phyloP scores from a whole-genome alignment of 2,888 invertebrate species.

The Furcula furcula region DNA sequence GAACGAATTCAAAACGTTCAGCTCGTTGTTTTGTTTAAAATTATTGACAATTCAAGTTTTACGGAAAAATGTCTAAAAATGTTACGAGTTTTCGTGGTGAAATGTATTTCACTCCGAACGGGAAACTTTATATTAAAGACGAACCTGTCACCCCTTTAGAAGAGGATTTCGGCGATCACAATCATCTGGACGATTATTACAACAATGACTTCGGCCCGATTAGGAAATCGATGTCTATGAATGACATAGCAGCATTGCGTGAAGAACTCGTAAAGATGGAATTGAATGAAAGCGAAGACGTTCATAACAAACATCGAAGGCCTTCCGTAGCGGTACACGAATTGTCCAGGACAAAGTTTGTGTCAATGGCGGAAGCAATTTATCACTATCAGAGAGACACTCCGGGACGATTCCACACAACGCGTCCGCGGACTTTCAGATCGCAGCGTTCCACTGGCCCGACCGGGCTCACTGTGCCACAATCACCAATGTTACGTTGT shows the following conservation, averaged over 20 bases:
- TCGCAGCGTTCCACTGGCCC: constrained; percentile 39
- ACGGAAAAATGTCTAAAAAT: constrained; percentile 54
- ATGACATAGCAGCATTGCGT: constrained; percentile 52
- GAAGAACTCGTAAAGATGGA: constrained; percentile 45
- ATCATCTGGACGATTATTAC: constrained; percentile 46
- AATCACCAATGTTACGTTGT: constrained; percentile 79
- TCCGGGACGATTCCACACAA: constrained; percentile 79
- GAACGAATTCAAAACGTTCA: constrained; percentile 16
- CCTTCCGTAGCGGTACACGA: constrained; percentile 43
- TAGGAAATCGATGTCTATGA: constrained; percentile 69
- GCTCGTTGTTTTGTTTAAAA: constrained; percentile 22
- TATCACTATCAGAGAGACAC: constrained; percentile 81
- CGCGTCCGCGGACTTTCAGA: constrained; percentile 46
- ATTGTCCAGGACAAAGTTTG: constrained; percentile 68
- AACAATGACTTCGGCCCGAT: constrained; percentile 46
- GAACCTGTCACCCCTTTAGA: constrained; percentile 62
- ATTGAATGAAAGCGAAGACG: constrained; percentile 36
- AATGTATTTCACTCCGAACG: constrained; percentile 49
- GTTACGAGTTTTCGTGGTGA: constrained; percentile 68
- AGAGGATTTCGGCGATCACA: constrained; percentile 58
- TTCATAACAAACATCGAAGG: constrained; percentile 42
- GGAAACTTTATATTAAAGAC: constrained; percentile 51
- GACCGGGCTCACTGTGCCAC: constrained; percentile 66
- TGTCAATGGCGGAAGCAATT: constrained; percentile 83
- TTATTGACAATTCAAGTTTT: not conserved